Percentiles rank a stretch among this genome's conserved stretches.
phyloP scores from a whole-genome alignment of 2,888 invertebrate genomes.

The Belgica antarctica region DNA sequence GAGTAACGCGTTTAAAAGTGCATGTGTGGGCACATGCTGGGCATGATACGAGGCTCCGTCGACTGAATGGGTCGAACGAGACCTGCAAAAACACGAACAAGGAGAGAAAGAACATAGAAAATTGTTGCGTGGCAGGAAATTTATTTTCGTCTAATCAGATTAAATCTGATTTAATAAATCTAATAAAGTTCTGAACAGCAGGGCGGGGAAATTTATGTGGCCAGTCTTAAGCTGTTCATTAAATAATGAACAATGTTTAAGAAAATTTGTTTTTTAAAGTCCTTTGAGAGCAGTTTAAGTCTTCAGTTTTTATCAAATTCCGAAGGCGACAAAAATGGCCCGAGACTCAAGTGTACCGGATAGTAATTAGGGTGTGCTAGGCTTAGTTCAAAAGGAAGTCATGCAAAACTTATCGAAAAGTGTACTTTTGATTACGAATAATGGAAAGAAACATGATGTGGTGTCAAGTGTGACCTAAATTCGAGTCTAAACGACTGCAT shows the following conservation, averaged over 20 bases:
- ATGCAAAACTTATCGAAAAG: too few relatives aligned
- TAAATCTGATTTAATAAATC: conserved; percentile 14
- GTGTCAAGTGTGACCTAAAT: too few relatives aligned
- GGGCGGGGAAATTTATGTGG: neutral
- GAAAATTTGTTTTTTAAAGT: neutral
- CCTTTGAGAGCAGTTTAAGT: neutral
- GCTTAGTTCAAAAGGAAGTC: too few relatives aligned
- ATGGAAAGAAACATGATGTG: too few relatives aligned
- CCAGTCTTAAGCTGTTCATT: conserved; percentile 4
- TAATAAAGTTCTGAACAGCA: neutral
- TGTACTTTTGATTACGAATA: too few relatives aligned
- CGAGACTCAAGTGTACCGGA: too few relatives aligned
- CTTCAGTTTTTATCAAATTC: too few relatives aligned
- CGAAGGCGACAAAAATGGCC: too few relatives aligned
- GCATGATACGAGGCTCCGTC: neutral
- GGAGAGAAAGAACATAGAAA: conserved; percentile 23
- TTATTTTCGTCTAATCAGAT: conserved; percentile 1
- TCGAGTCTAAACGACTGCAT: too few relatives aligned
- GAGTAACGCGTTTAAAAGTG: conserved; percentile 1
- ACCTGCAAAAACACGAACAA: conserved; percentile 20
- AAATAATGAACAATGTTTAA: conserved; percentile 15
- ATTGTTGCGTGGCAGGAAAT: neutral
- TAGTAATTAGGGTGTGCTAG: too few relatives aligned
- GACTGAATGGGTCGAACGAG: conserved; percentile 8
- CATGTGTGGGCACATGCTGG: neutral